Evolutionary conservation across 2,888 invertebrate species (phyloP).

Genomic region (Sepiola atlantica): DNA sequence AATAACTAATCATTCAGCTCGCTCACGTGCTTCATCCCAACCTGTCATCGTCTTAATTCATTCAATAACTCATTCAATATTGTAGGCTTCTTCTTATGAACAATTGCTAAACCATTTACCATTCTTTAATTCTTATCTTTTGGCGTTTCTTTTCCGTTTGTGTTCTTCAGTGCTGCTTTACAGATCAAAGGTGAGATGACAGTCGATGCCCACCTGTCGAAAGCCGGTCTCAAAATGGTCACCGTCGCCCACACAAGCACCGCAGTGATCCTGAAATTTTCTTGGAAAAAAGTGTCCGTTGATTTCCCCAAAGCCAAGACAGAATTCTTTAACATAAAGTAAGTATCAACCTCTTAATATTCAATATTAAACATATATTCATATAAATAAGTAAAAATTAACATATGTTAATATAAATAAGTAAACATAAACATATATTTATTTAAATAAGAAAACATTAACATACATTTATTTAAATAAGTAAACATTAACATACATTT

Average conservation of each 20-base stretch:
- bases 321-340: conserved; percentile 86
- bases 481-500: too few relatives aligned
- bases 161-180: conserved; percentile 82
- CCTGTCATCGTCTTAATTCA: too few relatives aligned
- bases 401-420: too few relatives aligned
- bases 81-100: too few relatives aligned
- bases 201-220: conserved; percentile 86
- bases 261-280: conserved; percentile 84
- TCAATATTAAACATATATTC: too few relatives aligned
- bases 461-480: too few relatives aligned
- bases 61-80: too few relatives aligned
- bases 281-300: conserved; percentile 84
- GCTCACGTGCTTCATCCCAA: too few relatives aligned
- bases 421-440: too few relatives aligned
- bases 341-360: conserved; percentile 46
- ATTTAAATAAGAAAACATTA: too few relatives aligned
- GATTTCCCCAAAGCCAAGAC: conserved; percentile 86
- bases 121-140: neutral
- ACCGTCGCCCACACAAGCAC: conserved; percentile 89
- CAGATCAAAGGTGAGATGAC: conserved; percentile 90
- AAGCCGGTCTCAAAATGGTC: conserved; percentile 88
- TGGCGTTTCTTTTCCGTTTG: neutral
- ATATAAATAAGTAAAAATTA: too few relatives aligned
- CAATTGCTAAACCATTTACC: too few relatives aligned
- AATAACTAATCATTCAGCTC: neutral